These are phyloP conservation scores for Drepana falcataria DNA, from an alignment of 2,888 invertebrate species.

Conservation along the genomic window DNA sequence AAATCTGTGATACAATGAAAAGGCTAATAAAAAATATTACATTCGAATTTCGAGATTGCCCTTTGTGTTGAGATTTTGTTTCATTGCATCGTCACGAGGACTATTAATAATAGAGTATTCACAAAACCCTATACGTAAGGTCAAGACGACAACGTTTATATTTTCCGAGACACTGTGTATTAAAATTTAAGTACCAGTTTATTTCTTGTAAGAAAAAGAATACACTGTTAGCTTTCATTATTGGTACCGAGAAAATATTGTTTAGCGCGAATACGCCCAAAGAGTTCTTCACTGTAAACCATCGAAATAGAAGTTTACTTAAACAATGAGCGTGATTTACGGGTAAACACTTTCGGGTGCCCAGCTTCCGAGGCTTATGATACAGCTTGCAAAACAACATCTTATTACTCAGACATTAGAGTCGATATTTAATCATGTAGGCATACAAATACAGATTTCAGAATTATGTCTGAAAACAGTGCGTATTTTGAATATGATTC, in stretches of 20 bases:
- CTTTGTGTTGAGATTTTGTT: too few species aligned
- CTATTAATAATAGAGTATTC: too few species aligned
- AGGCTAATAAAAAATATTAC: too few species aligned
- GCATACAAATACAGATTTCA: slow-evolving; percentile 2
- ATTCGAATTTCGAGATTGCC: too few species aligned
- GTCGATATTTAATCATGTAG: slow-evolving; percentile 19
- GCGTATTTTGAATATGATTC: slow-evolving; percentile 27
- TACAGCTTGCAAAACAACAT: slow-evolving; percentile 27
- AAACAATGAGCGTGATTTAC: slow-evolving; percentile 75
- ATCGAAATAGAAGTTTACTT: slow-evolving; percentile 72
- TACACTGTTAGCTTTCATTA: slow-evolving; percentile 53
- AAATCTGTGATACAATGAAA: too few species aligned
- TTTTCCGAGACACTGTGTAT: too few species aligned
- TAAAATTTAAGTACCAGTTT: too few species aligned
- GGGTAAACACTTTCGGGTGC: slow-evolving; percentile 64
- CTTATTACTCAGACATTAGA: slow-evolving; percentile 28
- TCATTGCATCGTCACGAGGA: too few species aligned
- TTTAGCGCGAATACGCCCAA: slow-evolving; percentile 50
- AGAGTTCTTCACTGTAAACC: slow-evolving; percentile 58
- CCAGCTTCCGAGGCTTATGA: slow-evolving; percentile 44
- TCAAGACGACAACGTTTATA: too few species aligned
- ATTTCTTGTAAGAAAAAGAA: slow-evolving; percentile 3
- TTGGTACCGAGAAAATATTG: slow-evolving; percentile 54
- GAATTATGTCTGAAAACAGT: slow-evolving; percentile 19
- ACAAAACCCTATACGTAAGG: too few species aligned